Percentiles rank a stretch among this genome's conserved stretches.
phyloP scores from a whole-genome alignment of 2,888 invertebrate genomes.

The Hydraecia micacea region DNA sequence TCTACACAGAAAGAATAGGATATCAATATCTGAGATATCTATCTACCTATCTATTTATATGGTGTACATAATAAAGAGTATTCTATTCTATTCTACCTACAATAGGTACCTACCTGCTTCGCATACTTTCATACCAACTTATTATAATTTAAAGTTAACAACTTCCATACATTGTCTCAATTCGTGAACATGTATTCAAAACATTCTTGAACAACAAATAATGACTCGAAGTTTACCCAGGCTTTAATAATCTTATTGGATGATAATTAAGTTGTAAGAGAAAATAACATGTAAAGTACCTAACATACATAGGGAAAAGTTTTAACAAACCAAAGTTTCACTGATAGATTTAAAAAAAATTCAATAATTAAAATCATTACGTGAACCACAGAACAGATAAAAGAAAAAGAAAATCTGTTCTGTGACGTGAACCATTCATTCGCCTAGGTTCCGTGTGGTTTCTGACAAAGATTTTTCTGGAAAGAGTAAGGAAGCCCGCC shows the following conservation, averaged over 20 bases:
- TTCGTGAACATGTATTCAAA: constrained; percentile 18
- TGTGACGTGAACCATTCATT: too few species aligned
- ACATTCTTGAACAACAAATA: constrained; percentile 44
- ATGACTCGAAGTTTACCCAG: constrained; percentile 31
- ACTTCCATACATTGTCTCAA: not conserved
- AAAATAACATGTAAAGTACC: constrained; percentile 3
- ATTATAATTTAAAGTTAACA: constrained; percentile 23
- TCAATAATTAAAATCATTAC: too few species aligned
- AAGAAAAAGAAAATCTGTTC: too few species aligned
- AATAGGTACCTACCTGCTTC: too few species aligned
- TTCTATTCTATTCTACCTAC: too few species aligned
- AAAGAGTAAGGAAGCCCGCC: not conserved
- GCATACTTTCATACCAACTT: constrained; percentile 10
- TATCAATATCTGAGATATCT: too few species aligned
- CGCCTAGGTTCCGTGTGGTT: too few species aligned
- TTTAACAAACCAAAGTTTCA: constrained; percentile 26
- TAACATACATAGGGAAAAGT: constrained; percentile 3
- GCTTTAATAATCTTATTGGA: constrained; percentile 22
- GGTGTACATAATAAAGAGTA: too few species aligned
- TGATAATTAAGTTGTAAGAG: constrained; percentile 25
- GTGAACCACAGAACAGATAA: too few species aligned
- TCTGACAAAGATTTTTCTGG: not conserved
- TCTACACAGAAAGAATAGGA: too few species aligned
- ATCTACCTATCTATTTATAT: too few species aligned
- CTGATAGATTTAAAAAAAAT: not conserved